A percentile compares a stretch with the other conserved stretches of the same genome.
These are phyloP conservation scores for Hylia prasina DNA, from an alignment of 2,113 vertebrate species.

Conservation along the genomic window DNA sequence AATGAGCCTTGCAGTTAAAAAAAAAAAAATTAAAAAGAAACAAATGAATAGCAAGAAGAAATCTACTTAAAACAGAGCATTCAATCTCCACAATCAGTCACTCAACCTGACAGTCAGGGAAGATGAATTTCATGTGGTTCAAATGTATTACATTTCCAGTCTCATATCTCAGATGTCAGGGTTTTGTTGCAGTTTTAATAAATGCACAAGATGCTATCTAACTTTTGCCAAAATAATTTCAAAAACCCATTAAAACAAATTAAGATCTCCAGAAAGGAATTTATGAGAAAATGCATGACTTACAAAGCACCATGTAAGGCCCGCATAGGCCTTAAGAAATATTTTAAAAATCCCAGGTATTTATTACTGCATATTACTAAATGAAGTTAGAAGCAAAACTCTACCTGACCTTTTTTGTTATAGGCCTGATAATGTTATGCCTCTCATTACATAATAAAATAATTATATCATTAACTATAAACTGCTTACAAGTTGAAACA, in stretches of 20 bases:
- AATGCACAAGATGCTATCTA: not conserved
- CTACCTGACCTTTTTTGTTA: constrained; percentile 1
- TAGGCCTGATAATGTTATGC: constrained; percentile 12
- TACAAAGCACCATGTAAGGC: not conserved
- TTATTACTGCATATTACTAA: constrained; percentile 37
- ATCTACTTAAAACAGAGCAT: not conserved
- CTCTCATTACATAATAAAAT: constrained; percentile 23
- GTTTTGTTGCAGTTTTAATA: not conserved
- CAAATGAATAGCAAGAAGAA: not conserved
- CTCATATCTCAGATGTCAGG: not conserved
- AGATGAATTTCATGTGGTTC: not conserved
- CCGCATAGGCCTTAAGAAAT: not conserved
- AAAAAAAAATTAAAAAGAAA: not conserved
- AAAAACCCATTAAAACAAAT: not conserved
- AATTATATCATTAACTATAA: constrained; percentile 35
- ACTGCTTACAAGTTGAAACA: constrained; percentile 5
- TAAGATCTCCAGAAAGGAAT: not conserved
- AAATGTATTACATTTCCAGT: not conserved
- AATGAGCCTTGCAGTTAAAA: not conserved
- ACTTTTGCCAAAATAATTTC: not conserved
- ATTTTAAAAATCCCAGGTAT: not conserved
- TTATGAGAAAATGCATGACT: constrained; percentile 22
- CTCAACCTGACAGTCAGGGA: not conserved
- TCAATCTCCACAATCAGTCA: not conserved
- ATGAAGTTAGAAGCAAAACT: not conserved